A percentile compares a stretch with the other conserved stretches of the same genome.
These are phyloP conservation scores for Phenganax stokvisi DNA, from an alignment of 92 coral and sea anemone genomes.

Conservation along the genomic window DNA sequence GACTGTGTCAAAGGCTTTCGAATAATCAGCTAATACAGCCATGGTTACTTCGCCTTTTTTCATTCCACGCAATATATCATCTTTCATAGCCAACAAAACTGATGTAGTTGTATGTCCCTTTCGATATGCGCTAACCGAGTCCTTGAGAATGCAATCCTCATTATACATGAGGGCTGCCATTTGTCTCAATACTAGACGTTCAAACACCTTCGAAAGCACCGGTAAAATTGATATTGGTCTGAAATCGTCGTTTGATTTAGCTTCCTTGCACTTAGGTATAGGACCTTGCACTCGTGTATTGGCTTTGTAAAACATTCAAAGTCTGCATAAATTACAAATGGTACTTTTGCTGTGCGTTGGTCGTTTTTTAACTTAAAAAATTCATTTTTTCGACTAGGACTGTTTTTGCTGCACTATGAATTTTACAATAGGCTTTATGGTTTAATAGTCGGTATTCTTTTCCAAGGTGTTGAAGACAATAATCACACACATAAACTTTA, in stretches of 20 bases:
- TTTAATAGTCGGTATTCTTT: too few relatives aligned
- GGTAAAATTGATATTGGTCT: slow-evolving; percentile 20
- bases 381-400: too few relatives aligned
- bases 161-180: slow-evolving; percentile 11
- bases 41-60: slow-evolving; percentile 35
- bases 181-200: slow-evolving; percentile 7
- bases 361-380: too few relatives aligned
- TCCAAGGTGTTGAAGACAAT: too few relatives aligned
- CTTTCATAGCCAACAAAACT: slow-evolving; percentile 24
- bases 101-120: slow-evolving; percentile 31
- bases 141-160: slow-evolving; percentile 15
- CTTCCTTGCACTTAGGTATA: slow-evolving; percentile 25
- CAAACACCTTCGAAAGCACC: slow-evolving; percentile 13
- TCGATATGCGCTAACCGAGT: slow-evolving; percentile 28
- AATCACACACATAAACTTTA: too few relatives aligned
- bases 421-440: too few relatives aligned
- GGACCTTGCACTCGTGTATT: too few relatives aligned
- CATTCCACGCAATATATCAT: slow-evolving; percentile 37
- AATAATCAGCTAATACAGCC: slow-evolving; percentile 46
- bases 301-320: too few relatives aligned
- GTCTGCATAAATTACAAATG: too few relatives aligned
- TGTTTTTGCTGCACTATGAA: too few relatives aligned
- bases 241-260: not conserved
- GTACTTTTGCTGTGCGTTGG: too few relatives aligned
- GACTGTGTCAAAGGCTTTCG: slow-evolving; percentile 50